These are phyloP conservation scores for Metridium senile DNA, from an alignment of 92 coral and sea anemone species.

Conservation along the genomic window DNA sequence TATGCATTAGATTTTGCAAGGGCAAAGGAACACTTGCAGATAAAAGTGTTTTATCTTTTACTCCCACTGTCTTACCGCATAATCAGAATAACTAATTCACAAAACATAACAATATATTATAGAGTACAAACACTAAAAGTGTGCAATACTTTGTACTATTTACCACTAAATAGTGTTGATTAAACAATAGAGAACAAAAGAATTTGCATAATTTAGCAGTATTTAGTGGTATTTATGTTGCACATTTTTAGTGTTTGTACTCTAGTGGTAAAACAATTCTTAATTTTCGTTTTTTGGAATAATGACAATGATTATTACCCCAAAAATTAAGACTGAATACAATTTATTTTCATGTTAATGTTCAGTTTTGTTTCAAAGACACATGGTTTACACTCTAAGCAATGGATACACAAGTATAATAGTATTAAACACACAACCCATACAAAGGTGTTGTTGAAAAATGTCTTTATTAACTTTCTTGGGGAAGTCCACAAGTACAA, in stretches of 20 bases:
- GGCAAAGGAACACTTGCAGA: too few relatives aligned
- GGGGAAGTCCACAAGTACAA: conserved; percentile 2
- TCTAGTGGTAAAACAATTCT: not conserved
- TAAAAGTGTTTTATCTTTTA: too few relatives aligned
- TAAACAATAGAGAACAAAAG: too few relatives aligned
- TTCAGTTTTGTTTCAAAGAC: not conserved
- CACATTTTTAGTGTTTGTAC: not conserved
- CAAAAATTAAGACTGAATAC: too few relatives aligned
- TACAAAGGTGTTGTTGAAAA: conserved; percentile 28
- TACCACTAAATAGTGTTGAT: not conserved
- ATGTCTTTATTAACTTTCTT: conserved; percentile 20
- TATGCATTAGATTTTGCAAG: too few relatives aligned
- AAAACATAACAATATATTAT: too few relatives aligned
- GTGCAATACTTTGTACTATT: not conserved
- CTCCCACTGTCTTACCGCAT: too few relatives aligned
- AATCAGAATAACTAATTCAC: too few relatives aligned
- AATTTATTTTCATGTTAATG: too few relatives aligned
- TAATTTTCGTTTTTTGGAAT: not conserved
- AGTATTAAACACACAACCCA: conserved; percentile 21
- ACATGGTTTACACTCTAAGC: not conserved
- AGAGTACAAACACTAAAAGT: not conserved
- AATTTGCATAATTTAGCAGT: too few relatives aligned
- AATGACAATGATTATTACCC: too few relatives aligned
- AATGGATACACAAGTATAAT: not conserved
- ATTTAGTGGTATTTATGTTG: not conserved